A percentile compares a stretch with the other conserved stretches of the same genome.
Conservation (phyloP, 2,113 vertebrate species). For the Dromiciops gliroides region DNA sequence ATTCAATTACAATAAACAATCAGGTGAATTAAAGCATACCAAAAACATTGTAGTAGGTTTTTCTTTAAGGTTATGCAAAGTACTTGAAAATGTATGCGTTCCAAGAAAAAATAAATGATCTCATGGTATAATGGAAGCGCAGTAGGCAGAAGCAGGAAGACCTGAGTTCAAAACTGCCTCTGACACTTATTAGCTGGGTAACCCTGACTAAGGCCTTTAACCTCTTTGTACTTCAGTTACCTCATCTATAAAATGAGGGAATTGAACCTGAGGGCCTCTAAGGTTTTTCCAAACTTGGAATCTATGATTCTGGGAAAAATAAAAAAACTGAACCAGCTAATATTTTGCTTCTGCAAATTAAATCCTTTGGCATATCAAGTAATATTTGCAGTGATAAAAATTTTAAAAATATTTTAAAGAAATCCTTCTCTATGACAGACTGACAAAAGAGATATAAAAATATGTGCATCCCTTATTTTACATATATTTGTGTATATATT, state of each 20-base stretch:
- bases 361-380: not conserved
- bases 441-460: not conserved
- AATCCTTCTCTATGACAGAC: not conserved
- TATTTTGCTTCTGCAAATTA: not conserved
- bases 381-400: not conserved
- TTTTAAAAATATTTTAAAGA: not conserved
- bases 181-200: not conserved
- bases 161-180: not conserved
- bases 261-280: not conserved
- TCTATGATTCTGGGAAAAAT: not conserved
- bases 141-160: not conserved
- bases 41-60: conserved; percentile 38
- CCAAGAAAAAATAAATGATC: not conserved
- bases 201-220: not conserved
- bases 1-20: conserved; percentile 69
- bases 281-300: not conserved
- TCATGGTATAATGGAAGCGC: not conserved
- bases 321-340: not conserved
- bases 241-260: not conserved
- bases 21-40: conserved; percentile 43
- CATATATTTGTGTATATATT: not conserved
- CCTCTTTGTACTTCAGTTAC: not conserved
- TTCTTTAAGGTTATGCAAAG: conserved; percentile 49
- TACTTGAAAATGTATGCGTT: conserved; percentile 15
- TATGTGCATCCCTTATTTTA: not conserved